A percentile compares a stretch with the other conserved stretches of the same genome.
These are phyloP conservation scores for Rhopalosiphum padi DNA, from an alignment of 1,140 invertebrate genomes.

Conservation along the genomic window DNA sequence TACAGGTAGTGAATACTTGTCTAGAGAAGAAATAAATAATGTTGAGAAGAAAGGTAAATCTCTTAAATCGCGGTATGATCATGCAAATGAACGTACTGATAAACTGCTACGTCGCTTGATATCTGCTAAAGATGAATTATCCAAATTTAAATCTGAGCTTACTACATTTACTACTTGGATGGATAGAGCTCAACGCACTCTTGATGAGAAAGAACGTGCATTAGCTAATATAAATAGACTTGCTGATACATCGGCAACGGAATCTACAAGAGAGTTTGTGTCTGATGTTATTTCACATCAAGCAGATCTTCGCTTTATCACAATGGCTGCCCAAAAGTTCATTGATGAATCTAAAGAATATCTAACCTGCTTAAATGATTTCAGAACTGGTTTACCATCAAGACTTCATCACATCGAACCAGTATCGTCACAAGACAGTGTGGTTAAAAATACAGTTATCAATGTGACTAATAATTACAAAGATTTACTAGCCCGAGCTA, in stretches of 20 bases:
- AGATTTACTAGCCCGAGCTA: constrained; percentile 80
- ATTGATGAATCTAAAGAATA: constrained; percentile 93
- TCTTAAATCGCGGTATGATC: constrained; percentile 84
- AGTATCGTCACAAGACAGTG: constrained; percentile 72
- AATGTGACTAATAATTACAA: constrained; percentile 75
- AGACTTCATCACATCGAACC: constrained; percentile 79
- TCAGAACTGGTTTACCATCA: constrained; percentile 80
- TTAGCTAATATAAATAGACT: constrained; percentile 77
- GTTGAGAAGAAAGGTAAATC: constrained; percentile 84
- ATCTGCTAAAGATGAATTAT: constrained; percentile 84
- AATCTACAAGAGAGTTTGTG: constrained; percentile 85
- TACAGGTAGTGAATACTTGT: constrained; percentile 87
- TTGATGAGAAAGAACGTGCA: constrained; percentile 87
- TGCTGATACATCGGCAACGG: constrained; percentile 72
- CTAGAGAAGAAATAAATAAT: constrained; percentile 84
- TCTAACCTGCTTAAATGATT: constrained; percentile 81
- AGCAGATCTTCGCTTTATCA: constrained; percentile 91
- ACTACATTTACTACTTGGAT: constrained; percentile 86
- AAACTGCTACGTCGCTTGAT: constrained; percentile 78
- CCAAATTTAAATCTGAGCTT: constrained; percentile 83
- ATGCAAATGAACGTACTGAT: constrained; percentile 79
- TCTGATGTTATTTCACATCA: constrained; percentile 94
- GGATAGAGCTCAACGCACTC: constrained; percentile 75
- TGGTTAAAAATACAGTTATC: constrained; percentile 75
- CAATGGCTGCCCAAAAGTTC: constrained; percentile 94